Evolutionary conservation across 2,888 invertebrate species (phyloP).

Genomic region (Bruchidius siliquastri): DNA sequence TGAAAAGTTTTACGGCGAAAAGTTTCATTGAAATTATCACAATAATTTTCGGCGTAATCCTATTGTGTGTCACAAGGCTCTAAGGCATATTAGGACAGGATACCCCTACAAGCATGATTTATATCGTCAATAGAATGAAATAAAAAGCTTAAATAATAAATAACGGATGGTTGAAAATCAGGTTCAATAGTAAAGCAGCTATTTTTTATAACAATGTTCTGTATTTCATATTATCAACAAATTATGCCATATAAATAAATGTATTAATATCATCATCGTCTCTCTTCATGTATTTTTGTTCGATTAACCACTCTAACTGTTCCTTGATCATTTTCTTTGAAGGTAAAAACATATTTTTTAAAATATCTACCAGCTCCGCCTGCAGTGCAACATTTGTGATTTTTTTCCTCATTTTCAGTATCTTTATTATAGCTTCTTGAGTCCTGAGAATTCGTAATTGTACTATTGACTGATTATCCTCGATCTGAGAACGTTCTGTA

Average conservation of each 20-base stretch:
- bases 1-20: too few relatives aligned
- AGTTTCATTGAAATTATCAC: too few relatives aligned
- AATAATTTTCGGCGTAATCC: too few relatives aligned
- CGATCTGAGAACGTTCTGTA: conserved; percentile 91
- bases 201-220: conserved; percentile 3
- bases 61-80: too few relatives aligned
- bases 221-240: conserved; percentile 10
- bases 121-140: too few relatives aligned
- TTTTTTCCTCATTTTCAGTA: conserved; percentile 95
- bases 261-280: conserved; percentile 97
- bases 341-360: conserved; percentile 99
- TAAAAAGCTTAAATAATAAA: too few relatives aligned
- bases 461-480: conserved; percentile 98
- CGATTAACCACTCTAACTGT: conserved; percentile 98
- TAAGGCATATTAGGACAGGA: too few relatives aligned
- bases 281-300: conserved; percentile 95
- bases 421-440: conserved; percentile 98
- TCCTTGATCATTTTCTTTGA: conserved; percentile 99
- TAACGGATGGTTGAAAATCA: not conserved
- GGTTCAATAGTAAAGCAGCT: not conserved
- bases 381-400: conserved; percentile 93
- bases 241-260: conserved; percentile 96
- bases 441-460: conserved; percentile 89
- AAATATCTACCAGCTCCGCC: conserved; percentile 94
- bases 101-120: too few relatives aligned